These are phyloP conservation scores for Troglohyphantes excavatus DNA, from an alignment of 2,888 invertebrate genomes.

Conservation along the genomic window DNA sequence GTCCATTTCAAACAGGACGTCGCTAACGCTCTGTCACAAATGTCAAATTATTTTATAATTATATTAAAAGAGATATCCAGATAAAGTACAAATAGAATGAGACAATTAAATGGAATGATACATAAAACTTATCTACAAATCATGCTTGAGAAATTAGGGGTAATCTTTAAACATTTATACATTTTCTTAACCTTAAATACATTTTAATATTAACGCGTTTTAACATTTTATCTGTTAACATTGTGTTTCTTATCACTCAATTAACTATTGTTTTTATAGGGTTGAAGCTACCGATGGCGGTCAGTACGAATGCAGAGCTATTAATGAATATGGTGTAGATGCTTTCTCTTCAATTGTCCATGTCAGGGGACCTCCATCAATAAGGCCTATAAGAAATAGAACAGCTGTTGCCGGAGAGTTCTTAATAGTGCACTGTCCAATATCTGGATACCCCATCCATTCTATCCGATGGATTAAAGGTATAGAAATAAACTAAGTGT, in stretches of 20 bases:
- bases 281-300: slow-evolving; percentile 79
- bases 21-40: no score
- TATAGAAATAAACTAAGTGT: no score
- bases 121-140: no score
- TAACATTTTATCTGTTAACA: neutral
- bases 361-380: slow-evolving; percentile 69
- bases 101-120: no score
- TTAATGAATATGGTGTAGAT: slow-evolving; percentile 73
- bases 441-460: slow-evolving; percentile 76
- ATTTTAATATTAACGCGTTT: neutral
- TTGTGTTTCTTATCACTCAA: no score
- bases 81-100: no score
- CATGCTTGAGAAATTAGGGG: no score
- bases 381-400: slow-evolving; percentile 71
- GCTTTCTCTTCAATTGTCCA: slow-evolving; percentile 70
- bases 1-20: no score
- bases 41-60: no score
- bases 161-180: no score
- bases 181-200: neutral
- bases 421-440: slow-evolving; percentile 76
- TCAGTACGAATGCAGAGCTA: slow-evolving; percentile 67
- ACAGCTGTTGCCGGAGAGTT: slow-evolving; percentile 73
- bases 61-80: no score
- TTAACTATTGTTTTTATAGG: slow-evolving; percentile 40
- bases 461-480: slow-evolving; percentile 79